phyloP scores from a whole-genome alignment of 2,113 vertebrate species.

The Ictalurus furcatus region DNA sequence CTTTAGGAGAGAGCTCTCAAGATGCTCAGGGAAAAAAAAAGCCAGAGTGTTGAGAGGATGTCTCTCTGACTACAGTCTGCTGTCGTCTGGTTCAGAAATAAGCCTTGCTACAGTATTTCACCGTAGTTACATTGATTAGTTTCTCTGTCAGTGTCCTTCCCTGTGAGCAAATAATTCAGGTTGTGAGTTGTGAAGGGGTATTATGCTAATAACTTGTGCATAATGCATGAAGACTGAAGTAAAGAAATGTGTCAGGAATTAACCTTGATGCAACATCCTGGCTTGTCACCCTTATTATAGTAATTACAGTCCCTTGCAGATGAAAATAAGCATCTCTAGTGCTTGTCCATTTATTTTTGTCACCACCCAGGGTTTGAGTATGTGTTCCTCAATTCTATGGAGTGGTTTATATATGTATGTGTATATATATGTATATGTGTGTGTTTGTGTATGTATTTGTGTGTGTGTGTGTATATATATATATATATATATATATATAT shows the following conservation, averaged over 20 bases:
- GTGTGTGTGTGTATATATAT: too few species aligned
- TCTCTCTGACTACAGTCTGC: neutral
- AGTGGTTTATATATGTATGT: too few species aligned
- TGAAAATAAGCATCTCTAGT: neutral
- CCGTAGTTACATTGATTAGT: neutral
- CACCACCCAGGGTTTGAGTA: neutral
- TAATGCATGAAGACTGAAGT: slow-evolving; percentile 40
- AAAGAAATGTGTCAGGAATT: slow-evolving; percentile 29
- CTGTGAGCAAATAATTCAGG: neutral
- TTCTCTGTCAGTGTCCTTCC: neutral
- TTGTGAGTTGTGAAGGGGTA: neutral
- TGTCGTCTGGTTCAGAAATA: neutral
- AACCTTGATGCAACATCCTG: neutral
- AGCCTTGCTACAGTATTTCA: neutral
- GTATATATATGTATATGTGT: too few species aligned
- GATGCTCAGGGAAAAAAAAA: neutral
- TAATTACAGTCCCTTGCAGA: neutral
- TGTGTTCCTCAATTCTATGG: neutral
- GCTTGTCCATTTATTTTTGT: neutral
- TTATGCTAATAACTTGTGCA: slow-evolving; percentile 38
- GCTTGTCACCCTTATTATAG: slow-evolving; percentile 20
- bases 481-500: too few species aligned
- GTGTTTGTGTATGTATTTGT: too few species aligned
- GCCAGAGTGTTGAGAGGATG: neutral
- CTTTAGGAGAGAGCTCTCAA: neutral